A percentile compares a stretch with the other conserved stretches of the same genome.
phyloP scores from a whole-genome alignment of 2,797 vertebrate species.

The Eupleurogrammus muticus region DNA sequence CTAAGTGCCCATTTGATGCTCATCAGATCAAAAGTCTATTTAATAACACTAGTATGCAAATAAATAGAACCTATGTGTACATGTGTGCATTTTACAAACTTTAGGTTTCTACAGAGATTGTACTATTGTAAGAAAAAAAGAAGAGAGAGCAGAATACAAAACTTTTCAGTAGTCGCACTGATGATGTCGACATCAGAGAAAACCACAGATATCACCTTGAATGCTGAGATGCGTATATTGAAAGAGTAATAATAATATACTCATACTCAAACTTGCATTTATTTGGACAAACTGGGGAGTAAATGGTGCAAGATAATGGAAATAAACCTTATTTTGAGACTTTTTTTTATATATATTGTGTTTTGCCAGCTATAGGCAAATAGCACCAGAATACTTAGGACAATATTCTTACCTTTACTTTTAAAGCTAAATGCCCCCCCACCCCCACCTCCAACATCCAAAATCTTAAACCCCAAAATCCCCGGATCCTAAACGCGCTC shows the following conservation, averaged over 20 bases:
- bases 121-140: neutral
- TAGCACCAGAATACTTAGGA: neutral
- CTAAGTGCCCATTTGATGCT: conserved; percentile 57
- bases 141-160: neutral
- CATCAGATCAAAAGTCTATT: conserved; percentile 32
- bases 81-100: conserved; percentile 2
- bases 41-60: conserved; percentile 31
- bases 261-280: neutral
- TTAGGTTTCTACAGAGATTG: conserved; percentile 3
- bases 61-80: conserved; percentile 1
- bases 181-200: neutral
- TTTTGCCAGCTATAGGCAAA: conserved; percentile 32
- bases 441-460: conserved; percentile 2
- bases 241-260: neutral
- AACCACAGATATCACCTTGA: too few relatives aligned
- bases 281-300: neutral
- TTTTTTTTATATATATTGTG: neutral
- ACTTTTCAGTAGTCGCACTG: conserved; percentile 1
- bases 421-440: conserved; percentile 23
- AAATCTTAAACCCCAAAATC: conserved; percentile 29
- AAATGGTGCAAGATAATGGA: conserved; percentile 11
- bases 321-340: neutral
- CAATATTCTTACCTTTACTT: conserved; percentile 48
- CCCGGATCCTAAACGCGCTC: conserved; percentile 68
- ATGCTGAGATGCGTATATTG: neutral